Percentiles rank a stretch among this genome's conserved stretches.
Conservation (phyloP, 1,140 invertebrate species). For the Coelopa frigida region DNA sequence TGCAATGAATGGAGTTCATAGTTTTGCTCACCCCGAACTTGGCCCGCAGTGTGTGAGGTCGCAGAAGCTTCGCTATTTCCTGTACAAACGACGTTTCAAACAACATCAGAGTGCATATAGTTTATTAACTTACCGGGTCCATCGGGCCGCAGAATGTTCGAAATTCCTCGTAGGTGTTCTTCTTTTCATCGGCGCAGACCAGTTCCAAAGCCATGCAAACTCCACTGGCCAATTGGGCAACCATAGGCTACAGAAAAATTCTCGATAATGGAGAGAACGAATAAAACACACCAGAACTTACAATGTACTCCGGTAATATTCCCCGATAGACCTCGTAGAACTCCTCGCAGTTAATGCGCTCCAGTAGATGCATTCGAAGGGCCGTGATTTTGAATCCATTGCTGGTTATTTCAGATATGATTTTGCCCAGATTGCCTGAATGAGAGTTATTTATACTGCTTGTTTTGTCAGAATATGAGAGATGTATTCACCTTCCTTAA, state of each 20-base stretch:
- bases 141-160: slow-evolving; percentile 77
- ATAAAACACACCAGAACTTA: slow-evolving; percentile 35
- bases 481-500: slow-evolving; percentile 54
- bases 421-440: slow-evolving; percentile 53
- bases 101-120: slow-evolving; percentile 1
- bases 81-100: slow-evolving; percentile 44
- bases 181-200: slow-evolving; percentile 53
- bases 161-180: slow-evolving; percentile 59
- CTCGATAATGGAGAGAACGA: neutral
- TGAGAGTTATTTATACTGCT: slow-evolving; percentile 2
- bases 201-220: slow-evolving; percentile 83
- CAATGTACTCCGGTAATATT: slow-evolving; percentile 75
- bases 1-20: slow-evolving; percentile 86
- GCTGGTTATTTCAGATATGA: slow-evolving; percentile 66
- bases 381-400: slow-evolving; percentile 71
- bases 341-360: slow-evolving; percentile 75
- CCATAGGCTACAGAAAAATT: slow-evolving; percentile 57
- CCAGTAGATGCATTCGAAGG: slow-evolving; percentile 70
- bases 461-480: neutral
- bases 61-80: slow-evolving; percentile 76
- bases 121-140: slow-evolving; percentile 65
- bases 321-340: slow-evolving; percentile 92
- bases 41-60: slow-evolving; percentile 76
- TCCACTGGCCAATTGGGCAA: slow-evolving; percentile 71
- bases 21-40: slow-evolving; percentile 76